Percentiles rank a stretch among this genome's conserved stretches.
Conservation (phyloP, 2,113 vertebrate species). For the Ariopsis seemanni region DNA sequence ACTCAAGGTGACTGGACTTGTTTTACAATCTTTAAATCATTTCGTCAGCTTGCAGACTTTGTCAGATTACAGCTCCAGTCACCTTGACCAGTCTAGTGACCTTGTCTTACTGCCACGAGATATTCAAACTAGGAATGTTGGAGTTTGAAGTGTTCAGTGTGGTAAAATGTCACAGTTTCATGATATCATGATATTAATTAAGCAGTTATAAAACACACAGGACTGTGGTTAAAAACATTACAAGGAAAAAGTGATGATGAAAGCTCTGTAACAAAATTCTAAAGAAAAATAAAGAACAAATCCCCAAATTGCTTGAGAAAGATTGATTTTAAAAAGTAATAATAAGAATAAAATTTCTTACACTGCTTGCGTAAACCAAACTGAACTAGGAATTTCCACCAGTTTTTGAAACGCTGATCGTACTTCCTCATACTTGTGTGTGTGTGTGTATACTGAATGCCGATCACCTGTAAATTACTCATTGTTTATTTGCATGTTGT, state of each 20-base stretch:
- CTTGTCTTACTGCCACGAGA: background rate
- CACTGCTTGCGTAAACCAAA: background rate
- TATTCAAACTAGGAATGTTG: background rate
- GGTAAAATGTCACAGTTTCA: background rate
- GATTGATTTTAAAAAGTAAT: too few species aligned
- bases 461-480: background rate
- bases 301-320: too few species aligned
- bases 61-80: background rate
- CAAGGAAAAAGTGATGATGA: background rate
- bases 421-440: background rate
- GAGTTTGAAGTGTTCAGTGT: background rate
- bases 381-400: background rate
- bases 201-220: background rate
- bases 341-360: background rate
- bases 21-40: background rate
- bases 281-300: too few species aligned
- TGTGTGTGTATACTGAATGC: too few species aligned
- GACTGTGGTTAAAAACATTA: background rate
- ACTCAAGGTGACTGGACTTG: background rate
- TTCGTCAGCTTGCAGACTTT: background rate
- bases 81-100: background rate
- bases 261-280: background rate
- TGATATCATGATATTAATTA: background rate
- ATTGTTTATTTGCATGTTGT: background rate
- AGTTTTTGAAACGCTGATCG: background rate